A percentile compares a stretch with the other conserved stretches of the same genome.
Evolutionary conservation across 2,113 vertebrate genomes (phyloP).

Genomic region (Alouatta palliata): DNA sequence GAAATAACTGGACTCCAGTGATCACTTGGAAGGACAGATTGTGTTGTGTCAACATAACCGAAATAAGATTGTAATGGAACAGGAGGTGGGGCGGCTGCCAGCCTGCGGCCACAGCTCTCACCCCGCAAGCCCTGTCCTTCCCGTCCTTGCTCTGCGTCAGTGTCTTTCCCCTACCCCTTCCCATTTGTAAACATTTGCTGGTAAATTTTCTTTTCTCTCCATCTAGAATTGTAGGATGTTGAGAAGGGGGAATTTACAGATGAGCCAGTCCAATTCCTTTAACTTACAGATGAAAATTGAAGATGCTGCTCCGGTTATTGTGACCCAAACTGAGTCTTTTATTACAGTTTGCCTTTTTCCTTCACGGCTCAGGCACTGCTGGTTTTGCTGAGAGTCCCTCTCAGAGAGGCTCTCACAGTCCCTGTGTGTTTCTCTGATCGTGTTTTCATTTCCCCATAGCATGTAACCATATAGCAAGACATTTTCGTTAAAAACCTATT

Average conservation of each 20-base stretch:
- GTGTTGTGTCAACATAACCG: not conserved
- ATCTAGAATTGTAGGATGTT: not conserved
- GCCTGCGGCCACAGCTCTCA: not conserved
- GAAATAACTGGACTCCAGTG: not conserved
- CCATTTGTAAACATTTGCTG: not conserved
- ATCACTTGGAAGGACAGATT: not conserved
- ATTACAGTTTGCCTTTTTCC: too few species aligned
- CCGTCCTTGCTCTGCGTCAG: not conserved
- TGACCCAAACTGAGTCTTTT: not conserved
- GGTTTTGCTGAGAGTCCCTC: too few species aligned
- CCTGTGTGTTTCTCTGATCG: rapidly evolving
- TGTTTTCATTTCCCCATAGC: not conserved
- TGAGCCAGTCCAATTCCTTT: not conserved
- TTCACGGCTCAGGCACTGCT: not conserved
- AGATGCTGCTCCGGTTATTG: not conserved
- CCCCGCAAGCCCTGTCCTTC: too few species aligned
- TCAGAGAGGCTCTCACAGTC: too few species aligned
- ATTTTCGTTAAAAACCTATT: not conserved
- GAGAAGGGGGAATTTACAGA: not conserved
- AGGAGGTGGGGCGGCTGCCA: not conserved
- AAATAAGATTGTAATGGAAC: not conserved
- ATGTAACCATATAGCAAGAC: too few species aligned
- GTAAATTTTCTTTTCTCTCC: not conserved
- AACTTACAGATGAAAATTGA: not conserved
- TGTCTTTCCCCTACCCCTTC: not conserved